Percentiles rank a stretch among this genome's conserved stretches.
phyloP scores from a whole-genome alignment of 2,797 vertebrate genomes.

The Pseudochirops corinnae region DNA sequence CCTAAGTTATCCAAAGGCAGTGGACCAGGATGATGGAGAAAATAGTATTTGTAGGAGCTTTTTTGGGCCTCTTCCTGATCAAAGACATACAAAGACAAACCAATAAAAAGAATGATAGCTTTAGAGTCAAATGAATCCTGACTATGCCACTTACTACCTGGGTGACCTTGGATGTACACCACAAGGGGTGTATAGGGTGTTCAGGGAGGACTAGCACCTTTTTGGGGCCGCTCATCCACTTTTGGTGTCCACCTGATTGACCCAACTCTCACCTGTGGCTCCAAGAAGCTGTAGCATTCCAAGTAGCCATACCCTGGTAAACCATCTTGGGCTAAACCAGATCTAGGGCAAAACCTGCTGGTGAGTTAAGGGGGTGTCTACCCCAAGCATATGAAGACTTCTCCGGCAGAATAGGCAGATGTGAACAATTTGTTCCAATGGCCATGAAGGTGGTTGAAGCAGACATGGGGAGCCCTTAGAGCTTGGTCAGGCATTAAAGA shows the following conservation, averaged over 20 bases:
- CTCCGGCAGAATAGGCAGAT: not conserved
- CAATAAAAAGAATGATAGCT: not conserved
- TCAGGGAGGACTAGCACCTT: not conserved
- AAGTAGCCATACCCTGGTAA: not conserved
- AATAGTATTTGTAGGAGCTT: not conserved
- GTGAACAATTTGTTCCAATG: not conserved
- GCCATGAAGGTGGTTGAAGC: not conserved
- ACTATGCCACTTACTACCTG: not conserved
- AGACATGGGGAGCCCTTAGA: not conserved
- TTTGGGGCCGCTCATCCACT: not conserved
- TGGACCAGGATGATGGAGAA: not conserved
- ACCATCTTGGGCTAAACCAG: not conserved
- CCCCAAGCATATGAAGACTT: not conserved
- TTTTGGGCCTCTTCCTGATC: too few relatives aligned
- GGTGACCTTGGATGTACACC: not conserved
- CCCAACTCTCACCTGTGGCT: not conserved
- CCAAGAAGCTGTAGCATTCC: not conserved
- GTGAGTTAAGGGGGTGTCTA: not conserved
- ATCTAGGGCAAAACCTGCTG: not conserved
- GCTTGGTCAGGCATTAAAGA: not conserved
- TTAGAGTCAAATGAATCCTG: not conserved
- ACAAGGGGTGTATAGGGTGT: too few relatives aligned
- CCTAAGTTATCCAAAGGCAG: constrained; percentile 47
- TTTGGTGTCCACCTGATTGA: not conserved
- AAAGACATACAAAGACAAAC: not conserved